Evolutionary conservation across 2,888 invertebrate species (phyloP).

Genomic region (Gari tellinella): DNA sequence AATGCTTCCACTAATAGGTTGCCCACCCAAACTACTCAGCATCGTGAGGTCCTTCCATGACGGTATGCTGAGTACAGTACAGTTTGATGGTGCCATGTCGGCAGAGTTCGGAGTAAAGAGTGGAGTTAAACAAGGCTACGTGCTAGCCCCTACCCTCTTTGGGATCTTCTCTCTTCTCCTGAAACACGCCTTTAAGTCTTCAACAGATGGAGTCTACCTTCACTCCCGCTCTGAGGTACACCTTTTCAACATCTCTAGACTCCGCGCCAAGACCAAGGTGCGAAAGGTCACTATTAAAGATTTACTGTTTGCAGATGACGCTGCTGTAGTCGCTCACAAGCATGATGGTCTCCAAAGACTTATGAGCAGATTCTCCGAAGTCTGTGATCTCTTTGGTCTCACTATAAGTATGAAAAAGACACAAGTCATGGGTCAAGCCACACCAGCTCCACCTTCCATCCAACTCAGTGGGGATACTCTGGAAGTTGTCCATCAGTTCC

Average conservation of each 20-base stretch:
- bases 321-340: constrained; percentile 9
- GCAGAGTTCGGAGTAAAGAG: constrained; percentile 1
- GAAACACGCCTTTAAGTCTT: constrained; percentile 3
- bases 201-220: not conserved
- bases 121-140: not conserved
- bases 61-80: not conserved
- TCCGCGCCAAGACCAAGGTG: not conserved
- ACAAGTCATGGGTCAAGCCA: not conserved
- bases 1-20: constrained; percentile 33
- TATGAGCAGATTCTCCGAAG: constrained; percentile 4
- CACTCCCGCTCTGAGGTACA: too few relatives aligned
- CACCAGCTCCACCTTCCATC: not conserved
- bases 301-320: constrained; percentile 12
- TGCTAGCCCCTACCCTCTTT: too few relatives aligned
- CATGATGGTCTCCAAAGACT: not conserved
- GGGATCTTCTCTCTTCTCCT: constrained; percentile 2
- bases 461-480: not conserved
- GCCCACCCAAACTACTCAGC: constrained; percentile 34
- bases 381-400: not conserved
- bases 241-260: too few relatives aligned
- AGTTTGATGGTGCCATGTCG: not conserved
- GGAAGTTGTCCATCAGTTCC: constrained; percentile 3
- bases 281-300: constrained; percentile 16
- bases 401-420: constrained; percentile 6
- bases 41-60: constrained; percentile 36